Evolutionary conservation across 2,888 invertebrate genomes (phyloP).

Genomic region (Stenichneumon culpator): DNA sequence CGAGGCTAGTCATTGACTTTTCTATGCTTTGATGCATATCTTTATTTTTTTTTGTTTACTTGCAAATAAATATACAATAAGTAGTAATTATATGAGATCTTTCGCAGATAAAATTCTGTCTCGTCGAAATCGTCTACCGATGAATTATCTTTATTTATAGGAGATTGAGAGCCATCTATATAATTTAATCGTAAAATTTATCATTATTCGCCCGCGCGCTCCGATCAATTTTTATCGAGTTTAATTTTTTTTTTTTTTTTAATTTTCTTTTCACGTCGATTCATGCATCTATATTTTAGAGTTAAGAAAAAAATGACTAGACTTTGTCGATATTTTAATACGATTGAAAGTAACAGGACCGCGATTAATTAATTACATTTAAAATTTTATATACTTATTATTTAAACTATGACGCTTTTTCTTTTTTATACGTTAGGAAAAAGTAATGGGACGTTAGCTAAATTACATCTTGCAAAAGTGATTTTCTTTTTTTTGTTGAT

Average conservation of each 20-base stretch:
- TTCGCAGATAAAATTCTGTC: slow-evolving; percentile 41
- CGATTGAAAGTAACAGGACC: slow-evolving; percentile 66
- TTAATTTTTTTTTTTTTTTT: slow-evolving; percentile 6
- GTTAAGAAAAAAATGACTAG: slow-evolving; percentile 61
- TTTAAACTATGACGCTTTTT: slow-evolving; percentile 35
- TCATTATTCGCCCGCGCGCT: slow-evolving; percentile 11
- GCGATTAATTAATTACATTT: slow-evolving; percentile 59
- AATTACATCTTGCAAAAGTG: slow-evolving; percentile 44
- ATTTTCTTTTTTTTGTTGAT: not conserved
- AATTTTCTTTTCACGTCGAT: slow-evolving; percentile 12
- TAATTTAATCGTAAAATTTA: slow-evolving; percentile 27
- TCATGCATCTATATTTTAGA: slow-evolving; percentile 26
- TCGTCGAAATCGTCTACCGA: slow-evolving; percentile 44
- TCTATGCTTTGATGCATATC: slow-evolving; percentile 1
- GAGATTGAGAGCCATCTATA: slow-evolving; percentile 31
- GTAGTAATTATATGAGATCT: slow-evolving; percentile 63
- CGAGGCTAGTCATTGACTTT: slow-evolving; percentile 8
- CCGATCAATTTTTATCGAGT: slow-evolving; percentile 23
- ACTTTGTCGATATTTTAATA: slow-evolving; percentile 45
- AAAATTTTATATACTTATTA: slow-evolving; percentile 37
- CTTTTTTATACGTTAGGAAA: slow-evolving; percentile 37
- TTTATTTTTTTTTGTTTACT: slow-evolving; percentile 26
- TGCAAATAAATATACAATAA: slow-evolving; percentile 52
- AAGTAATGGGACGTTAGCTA: slow-evolving; percentile 27
- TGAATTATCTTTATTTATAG: slow-evolving; percentile 35